Evolutionary conservation across 2,888 invertebrate species (phyloP).

Genomic region (Nymphalis urticae): DNA sequence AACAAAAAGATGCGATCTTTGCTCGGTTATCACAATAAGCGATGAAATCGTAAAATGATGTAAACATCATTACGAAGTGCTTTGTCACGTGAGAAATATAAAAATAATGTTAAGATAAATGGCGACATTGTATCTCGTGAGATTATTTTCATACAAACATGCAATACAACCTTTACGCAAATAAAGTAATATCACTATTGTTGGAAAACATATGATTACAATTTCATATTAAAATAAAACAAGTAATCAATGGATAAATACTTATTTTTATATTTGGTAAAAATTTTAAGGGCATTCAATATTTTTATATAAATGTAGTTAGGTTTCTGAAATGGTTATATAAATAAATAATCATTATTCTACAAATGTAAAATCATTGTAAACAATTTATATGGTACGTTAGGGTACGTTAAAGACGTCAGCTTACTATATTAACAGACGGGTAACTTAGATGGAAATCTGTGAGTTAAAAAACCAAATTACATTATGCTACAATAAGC

Average conservation of each 20-base stretch:
- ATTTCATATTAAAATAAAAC: neutral
- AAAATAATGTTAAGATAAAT: slow-evolving; percentile 8
- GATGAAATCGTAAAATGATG: slow-evolving; percentile 33
- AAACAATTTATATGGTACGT: neutral
- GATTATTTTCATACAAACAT: neutral
- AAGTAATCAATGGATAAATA: no score
- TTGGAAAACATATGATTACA: neutral
- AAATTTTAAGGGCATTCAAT: no score
- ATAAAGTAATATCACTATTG: neutral
- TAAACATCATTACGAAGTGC: slow-evolving; percentile 28
- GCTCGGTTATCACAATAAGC: slow-evolving; percentile 24
- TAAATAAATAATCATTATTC: neutral
- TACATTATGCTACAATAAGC: slow-evolving; percentile 13
- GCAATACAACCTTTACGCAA: neutral
- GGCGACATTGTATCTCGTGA: slow-evolving; percentile 4
- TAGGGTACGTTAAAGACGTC: no score
- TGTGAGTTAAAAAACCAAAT: neutral
- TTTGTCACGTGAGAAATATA: slow-evolving; percentile 22
- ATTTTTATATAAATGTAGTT: no score
- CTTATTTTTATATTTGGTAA: no score
- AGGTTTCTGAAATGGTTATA: no score
- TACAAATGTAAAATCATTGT: neutral
- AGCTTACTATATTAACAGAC: neutral
- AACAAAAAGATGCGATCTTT: slow-evolving; percentile 32
- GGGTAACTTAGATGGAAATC: neutral